A percentile compares a stretch with the other conserved stretches of the same genome.
phyloP scores from a whole-genome alignment of 1,140 invertebrate species.

The Drosophila paulistorum region DNA sequence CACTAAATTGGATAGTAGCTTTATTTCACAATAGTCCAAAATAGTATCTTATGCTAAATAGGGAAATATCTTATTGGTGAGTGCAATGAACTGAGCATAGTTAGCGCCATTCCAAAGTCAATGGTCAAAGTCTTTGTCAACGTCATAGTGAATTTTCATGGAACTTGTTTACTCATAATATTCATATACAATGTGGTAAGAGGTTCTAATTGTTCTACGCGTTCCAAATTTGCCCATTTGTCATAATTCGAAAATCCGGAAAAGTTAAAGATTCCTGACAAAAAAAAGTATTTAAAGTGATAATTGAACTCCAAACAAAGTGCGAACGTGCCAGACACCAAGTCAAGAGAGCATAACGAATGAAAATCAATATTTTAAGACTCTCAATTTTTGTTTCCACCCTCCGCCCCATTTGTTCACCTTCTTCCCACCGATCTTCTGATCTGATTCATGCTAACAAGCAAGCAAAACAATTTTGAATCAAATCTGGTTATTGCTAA shows the following conservation, averaged over 20 bases:
- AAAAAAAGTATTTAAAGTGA: too few species aligned
- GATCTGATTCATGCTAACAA: slow-evolving; percentile 10
- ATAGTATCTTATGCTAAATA: slow-evolving; percentile 20
- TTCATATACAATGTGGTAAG: background rate
- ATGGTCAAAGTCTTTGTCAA: slow-evolving; percentile 1
- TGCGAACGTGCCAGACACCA: too few species aligned
- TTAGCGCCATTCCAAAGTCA: background rate
- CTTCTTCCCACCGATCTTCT: background rate
- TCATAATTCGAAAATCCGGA: slow-evolving; percentile 20
- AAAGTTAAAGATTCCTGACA: background rate
- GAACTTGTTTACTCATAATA: background rate
- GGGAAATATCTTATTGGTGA: slow-evolving; percentile 15
- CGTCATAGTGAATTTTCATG: slow-evolving; percentile 6
- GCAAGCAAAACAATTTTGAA: background rate
- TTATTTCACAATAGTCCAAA: too few species aligned
- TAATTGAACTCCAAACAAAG: too few species aligned
- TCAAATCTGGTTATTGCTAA: slow-evolving; percentile 6
- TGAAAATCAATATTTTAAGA: too few species aligned
- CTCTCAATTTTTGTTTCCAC: too few species aligned
- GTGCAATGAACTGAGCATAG: slow-evolving; percentile 50
- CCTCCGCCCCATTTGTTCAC: background rate
- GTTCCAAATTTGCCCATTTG: slow-evolving; percentile 34
- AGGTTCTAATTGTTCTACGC: background rate
- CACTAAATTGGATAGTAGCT: slow-evolving; percentile 16
- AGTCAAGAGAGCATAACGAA: too few species aligned